Base-by-base conservation (phyloP, 2,113 vertebrate species). In the Vombatus ursinus region DNA sequence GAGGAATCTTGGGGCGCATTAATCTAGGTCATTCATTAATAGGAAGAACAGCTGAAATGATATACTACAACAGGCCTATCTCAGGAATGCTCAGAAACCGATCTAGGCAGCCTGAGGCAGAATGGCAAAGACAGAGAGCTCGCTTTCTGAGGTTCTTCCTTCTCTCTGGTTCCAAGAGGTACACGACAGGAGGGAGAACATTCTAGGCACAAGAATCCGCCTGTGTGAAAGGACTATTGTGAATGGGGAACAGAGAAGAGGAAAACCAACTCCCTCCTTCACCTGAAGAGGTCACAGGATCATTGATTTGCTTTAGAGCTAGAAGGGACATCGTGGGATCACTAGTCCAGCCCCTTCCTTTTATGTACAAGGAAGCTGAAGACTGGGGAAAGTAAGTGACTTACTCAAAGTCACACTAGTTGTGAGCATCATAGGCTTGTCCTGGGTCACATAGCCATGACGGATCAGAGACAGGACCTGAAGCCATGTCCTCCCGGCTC, bases 1-100 rank as follows among this genome's bases (percentile, higher is more conserved):
- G 92, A 89, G 91, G 94, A 94, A 98, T 97, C 96, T 98, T 97
- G 96, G 97, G 97, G 96, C 89, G 94, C 95, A 96, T 98, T 98
- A 98, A 98, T 97, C 95, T 97, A 97, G 94, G 77, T 93, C 96
- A 2, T 84, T 84, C 68, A 95, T 98, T 98, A 97, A 97, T 94
- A 94, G 98, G 96, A 97, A 97, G 94, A 97, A 90, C 95, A 96
- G 92, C 93, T 97, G 96, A 98, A 97, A 96, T 95, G 94, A 92
- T 97, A 96, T 97, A 97, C 97, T 97, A 97, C 95, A 97, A 97
- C 96, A 94, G 90, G 93, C 50, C 26, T 92, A 96, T 92, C 96
- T 48, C 93, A 97, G 98, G 97, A 97, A 97, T 94, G 95, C 68
- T 23, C 19, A 84, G 68, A 84, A 84, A 84, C 7, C 37, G 0